Base-by-base conservation (phyloP, 2,888 invertebrate species). In the Drosophila fungiperda region DNA sequence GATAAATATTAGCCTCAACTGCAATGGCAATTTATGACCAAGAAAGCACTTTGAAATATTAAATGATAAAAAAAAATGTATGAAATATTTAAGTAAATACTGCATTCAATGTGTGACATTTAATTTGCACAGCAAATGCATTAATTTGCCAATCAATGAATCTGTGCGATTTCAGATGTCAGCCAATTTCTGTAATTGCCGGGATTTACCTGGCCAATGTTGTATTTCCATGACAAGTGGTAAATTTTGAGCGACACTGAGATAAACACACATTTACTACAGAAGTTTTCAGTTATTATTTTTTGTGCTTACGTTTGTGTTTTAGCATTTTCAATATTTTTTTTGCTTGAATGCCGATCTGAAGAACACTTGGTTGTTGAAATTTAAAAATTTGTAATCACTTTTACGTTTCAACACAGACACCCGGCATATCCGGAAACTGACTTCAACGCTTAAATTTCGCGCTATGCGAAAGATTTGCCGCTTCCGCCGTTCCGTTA, bases 381-480 rank as follows among this genome's bases (percentile, higher is more conserved):
- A 55, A 73, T 69, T 74, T 59, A 23, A 50, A 55, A 68, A 17
- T 53, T 68, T 81, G 74, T 71, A 66, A 63, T 63, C 78, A 68
- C 68, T 68, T 68, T 38, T 38, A 29, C 53, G 29, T 52, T 74
- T 78, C 49, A 2, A 58, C 80, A 65, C 76, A 71, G 69, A 45
- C 52, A 70, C 38, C 42, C 17, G 36, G 9, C 29, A n/a, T 58
- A 70, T 57, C 86, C 88, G 90, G 86, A 86, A 78, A 83, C 76
- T 55, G 76, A 73, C 68, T 60, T 87, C 83, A 85, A 74, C 89
- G 73, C 78, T 77, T 68, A 38, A 69, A 68, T 69, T 79, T 80
- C 67, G 73, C 85, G 71, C 75, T 68, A 57, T 69, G 53, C 50
- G 66, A 59, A 67, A 72, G 57, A 40, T 40, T 60, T 67, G 67